phyloP scores from a whole-genome alignment of 2,797 vertebrate genomes.

The Orestias chungarensis region DNA sequence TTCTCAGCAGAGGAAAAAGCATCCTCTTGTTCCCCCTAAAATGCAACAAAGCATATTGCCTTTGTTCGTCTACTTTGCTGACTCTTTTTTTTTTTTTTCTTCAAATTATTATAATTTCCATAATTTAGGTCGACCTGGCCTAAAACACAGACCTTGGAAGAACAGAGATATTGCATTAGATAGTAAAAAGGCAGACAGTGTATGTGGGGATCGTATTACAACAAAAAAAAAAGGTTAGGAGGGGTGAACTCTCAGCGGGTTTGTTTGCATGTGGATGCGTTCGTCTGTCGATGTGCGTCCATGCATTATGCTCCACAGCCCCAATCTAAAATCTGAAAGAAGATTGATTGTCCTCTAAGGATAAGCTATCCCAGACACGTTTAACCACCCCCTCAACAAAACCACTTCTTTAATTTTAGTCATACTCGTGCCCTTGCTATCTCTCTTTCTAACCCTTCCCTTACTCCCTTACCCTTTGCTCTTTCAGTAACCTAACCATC shows the following conservation, averaged over 20 bases:
- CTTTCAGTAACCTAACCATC: constrained; percentile 51
- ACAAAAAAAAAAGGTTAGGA: constrained; percentile 59
- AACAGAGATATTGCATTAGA: constrained; percentile 63
- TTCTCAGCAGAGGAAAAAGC: constrained; percentile 54
- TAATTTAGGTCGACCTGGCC: constrained; percentile 66
- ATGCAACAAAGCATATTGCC: constrained; percentile 29
- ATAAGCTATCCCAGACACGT: constrained; percentile 79
- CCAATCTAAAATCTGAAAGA: constrained; percentile 52
- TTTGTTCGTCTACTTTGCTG: constrained; percentile 7
- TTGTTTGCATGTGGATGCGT: constrained; percentile 24
- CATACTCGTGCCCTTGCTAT: constrained; percentile 27
- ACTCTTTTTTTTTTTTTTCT: constrained; percentile 14
- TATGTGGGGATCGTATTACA: constrained; percentile 47
- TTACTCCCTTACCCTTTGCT: constrained; percentile 60
- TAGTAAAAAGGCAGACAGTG: constrained; percentile 46
- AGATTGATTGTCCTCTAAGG: constrained; percentile 77
- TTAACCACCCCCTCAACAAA: constrained; percentile 27
- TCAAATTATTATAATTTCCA: constrained; percentile 18
- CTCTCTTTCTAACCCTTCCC: constrained; percentile 45
- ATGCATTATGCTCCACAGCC: constrained; percentile 31
- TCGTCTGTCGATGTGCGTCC: constrained; percentile 20
- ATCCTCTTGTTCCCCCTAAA: constrained; percentile 46
- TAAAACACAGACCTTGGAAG: constrained; percentile 66
- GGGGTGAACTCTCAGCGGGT: constrained; percentile 45
- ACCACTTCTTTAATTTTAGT: constrained; percentile 29